phyloP scores from a whole-genome alignment of 2,113 vertebrate species.

The Elephas maximus region DNA sequence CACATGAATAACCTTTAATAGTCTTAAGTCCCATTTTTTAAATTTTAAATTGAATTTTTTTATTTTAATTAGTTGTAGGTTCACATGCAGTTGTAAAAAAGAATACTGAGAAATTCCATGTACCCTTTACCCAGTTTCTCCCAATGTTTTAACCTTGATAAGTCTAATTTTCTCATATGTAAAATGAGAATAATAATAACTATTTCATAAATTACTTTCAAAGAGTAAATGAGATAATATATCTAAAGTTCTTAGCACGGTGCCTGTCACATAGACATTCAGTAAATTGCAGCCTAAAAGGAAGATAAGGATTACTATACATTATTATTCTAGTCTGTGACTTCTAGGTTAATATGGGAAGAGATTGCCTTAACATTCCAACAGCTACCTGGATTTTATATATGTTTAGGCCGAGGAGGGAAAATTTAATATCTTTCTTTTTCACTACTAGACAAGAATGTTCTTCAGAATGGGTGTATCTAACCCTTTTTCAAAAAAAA shows the following conservation, averaged over 20 bases:
- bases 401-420: neutral
- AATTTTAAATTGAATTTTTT: neutral
- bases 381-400: neutral
- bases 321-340: neutral
- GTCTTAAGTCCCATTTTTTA: neutral
- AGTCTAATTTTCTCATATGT: neutral
- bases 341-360: neutral
- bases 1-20: constrained; percentile 4
- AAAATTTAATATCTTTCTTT: neutral
- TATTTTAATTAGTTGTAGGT: neutral
- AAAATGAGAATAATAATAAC: neutral
- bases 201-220: neutral
- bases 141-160: neutral
- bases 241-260: neutral
- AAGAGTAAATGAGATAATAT: neutral
- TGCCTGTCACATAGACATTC: neutral
- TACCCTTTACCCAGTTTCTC: neutral
- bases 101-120: neutral
- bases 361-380: neutral
- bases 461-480: constrained; percentile 13
- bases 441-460: neutral
- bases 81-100: neutral
- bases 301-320: neutral
- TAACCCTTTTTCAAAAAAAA: neutral
- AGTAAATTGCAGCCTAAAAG: neutral